These are phyloP conservation scores for Synergus itoensis DNA, from an alignment of 2,888 invertebrate genomes.

Conservation along the genomic window DNA sequence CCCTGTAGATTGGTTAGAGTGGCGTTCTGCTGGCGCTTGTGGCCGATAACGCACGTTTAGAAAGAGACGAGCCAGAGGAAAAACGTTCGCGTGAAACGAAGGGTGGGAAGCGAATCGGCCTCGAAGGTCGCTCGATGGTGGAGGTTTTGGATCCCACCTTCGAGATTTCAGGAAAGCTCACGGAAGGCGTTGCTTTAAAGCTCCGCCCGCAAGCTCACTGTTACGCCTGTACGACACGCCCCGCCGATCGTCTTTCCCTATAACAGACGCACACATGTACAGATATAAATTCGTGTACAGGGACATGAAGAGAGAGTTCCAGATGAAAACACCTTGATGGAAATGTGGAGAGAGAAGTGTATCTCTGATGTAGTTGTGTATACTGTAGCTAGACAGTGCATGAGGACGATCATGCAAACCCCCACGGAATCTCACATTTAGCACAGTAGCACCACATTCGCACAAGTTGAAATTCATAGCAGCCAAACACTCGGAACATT, in stretches of 20 bases:
- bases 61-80: slow-evolving; percentile 45
- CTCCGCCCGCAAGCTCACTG: slow-evolving; percentile 74
- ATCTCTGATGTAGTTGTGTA: neutral
- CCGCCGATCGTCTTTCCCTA: slow-evolving; percentile 54
- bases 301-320: neutral
- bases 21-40: slow-evolving; percentile 23
- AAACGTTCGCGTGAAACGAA: slow-evolving; percentile 37
- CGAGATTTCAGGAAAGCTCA: slow-evolving; percentile 56
- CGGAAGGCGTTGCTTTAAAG: slow-evolving; percentile 70
- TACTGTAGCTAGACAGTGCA: neutral
- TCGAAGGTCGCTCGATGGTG: slow-evolving; percentile 33
- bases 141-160: slow-evolving; percentile 45
- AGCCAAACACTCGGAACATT: slow-evolving; percentile 11
- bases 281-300: neutral
- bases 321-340: neutral
- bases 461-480: slow-evolving; percentile 4
- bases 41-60: slow-evolving; percentile 50
- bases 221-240: slow-evolving; percentile 70
- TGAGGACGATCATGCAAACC: neutral
- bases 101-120: slow-evolving; percentile 42
- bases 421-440: neutral
- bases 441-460: neutral
- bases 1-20: neutral
- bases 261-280: neutral
- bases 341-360: neutral